These are phyloP conservation scores for Brassicogethes aeneus DNA, from an alignment of 2,888 invertebrate genomes.

Conservation along the genomic window DNA sequence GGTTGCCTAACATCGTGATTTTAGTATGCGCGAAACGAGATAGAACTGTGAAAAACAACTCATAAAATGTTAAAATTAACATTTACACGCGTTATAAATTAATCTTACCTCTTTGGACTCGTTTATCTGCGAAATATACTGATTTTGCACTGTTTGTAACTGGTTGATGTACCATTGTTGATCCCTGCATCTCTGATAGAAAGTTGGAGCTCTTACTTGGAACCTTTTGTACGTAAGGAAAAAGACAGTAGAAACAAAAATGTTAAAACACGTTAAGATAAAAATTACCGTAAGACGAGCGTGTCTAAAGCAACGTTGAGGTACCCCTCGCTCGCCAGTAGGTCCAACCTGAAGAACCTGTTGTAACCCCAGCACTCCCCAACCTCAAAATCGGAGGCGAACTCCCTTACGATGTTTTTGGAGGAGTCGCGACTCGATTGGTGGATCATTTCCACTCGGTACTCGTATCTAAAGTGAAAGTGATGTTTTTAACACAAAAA, in stretches of 20 bases:
- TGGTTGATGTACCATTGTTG: constrained; percentile 89
- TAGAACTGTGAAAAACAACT: too few relatives aligned
- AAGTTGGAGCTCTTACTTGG: constrained; percentile 88
- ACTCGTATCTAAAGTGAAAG: constrained; percentile 70
- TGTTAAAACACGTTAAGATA: too few relatives aligned
- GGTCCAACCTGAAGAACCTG: constrained; percentile 81
- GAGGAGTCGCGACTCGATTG: constrained; percentile 74
- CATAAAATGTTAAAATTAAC: too few relatives aligned
- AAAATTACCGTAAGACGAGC: constrained; percentile 69
- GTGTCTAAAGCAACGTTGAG: constrained; percentile 76
- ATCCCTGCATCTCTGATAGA: constrained; percentile 87
- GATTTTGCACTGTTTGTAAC: constrained; percentile 69
- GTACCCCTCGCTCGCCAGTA: constrained; percentile 85
- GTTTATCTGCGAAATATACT: constrained; percentile 71
- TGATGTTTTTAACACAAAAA: too few relatives aligned
- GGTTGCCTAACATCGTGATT: too few relatives aligned
- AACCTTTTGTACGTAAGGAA: too few relatives aligned
- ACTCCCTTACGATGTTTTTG: constrained; percentile 87
- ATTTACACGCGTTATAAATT: too few relatives aligned
- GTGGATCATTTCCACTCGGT: constrained; percentile 91
- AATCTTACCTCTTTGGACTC: constrained; percentile 84
- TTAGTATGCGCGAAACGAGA: too few relatives aligned
- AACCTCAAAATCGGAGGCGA: constrained; percentile 92
- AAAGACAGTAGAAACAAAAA: too few relatives aligned
- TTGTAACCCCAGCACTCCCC: constrained; percentile 97